phyloP scores from a whole-genome alignment of 1,140 invertebrate species.

The Neelides sp. region DNA sequence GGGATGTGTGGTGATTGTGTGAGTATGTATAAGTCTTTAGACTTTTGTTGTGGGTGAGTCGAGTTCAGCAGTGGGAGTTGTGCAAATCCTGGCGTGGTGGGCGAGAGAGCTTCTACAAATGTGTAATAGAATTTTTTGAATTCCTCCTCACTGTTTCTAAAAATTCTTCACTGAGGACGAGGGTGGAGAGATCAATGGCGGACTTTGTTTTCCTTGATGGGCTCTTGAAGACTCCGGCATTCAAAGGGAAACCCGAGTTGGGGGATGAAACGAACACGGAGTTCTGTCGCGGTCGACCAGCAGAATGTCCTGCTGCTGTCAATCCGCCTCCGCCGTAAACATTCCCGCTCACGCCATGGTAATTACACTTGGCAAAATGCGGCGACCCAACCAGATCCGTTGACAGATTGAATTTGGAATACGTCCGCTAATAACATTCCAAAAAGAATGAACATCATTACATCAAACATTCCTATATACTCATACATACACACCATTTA shows the following conservation, averaged over 20 bases:
- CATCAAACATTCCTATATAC: too few relatives aligned
- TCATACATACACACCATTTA: too few relatives aligned
- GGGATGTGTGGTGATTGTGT: too few relatives aligned
- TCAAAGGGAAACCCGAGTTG: conserved; percentile 45
- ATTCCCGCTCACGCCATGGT: conserved; percentile 20
- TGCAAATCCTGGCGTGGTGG: too few relatives aligned
- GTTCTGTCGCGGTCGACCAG: conserved; percentile 50
- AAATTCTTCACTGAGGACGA: conserved; percentile 45
- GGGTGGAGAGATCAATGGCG: conserved; percentile 65
- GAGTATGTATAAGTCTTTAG: too few relatives aligned
- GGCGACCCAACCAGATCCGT: conserved; percentile 22
- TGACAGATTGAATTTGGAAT: conserved; percentile 30
- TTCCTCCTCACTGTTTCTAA: conserved; percentile 24
- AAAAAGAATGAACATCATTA: background rate
- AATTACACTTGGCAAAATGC: conserved; percentile 30
- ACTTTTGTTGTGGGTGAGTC: too few relatives aligned
- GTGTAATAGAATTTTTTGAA: conserved; percentile 30
- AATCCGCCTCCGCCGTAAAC: conserved; percentile 26
- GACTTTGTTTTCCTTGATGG: conserved; percentile 59
- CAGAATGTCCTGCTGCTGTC: conserved; percentile 5
- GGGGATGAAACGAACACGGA: conserved; percentile 69
- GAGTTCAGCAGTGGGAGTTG: too few relatives aligned
- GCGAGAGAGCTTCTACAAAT: conserved; percentile 23
- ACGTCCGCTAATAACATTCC: conserved; percentile 9
- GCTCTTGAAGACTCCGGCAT: conserved; percentile 33